Base-by-base conservation (phyloP, 2,113 vertebrate species). In the Sisor rabdophorus region DNA sequence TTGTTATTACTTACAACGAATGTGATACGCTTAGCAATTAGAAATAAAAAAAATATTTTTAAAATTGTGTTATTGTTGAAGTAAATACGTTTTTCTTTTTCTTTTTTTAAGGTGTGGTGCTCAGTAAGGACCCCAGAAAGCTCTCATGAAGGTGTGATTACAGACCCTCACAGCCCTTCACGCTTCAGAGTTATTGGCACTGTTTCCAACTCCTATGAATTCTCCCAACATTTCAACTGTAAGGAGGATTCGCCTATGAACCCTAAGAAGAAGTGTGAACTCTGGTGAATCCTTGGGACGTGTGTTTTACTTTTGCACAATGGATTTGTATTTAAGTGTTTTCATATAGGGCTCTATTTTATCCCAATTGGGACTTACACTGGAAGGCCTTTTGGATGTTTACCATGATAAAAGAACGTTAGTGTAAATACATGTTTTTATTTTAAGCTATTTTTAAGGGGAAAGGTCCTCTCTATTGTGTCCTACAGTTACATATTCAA, bases 91-190 rank as follows among this genome's bases (percentile, higher is more conserved):
- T 7, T 28, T 71, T 60, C 17, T 12, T 52, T 1, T 69, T 55
- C 6, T 1, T 30, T 0, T 0, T 0, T 70, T 40, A 87, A 99
- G 97, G 95, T 99, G 56, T 99, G 97, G 97, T 99, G 97, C 60
- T 93, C 95, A 0, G 94, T 97, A 71, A 92, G 96, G 79, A 99
- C 97, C 0, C 93, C 95, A 0, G 97, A 99, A 88, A 98, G 97
- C 81, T 94, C 94, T 0, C 96, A 98, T 0, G 97, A 98, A 84
- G 96, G 97, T 1, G 89, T 99, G 40, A 95, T 98, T 88, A 98
- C 97, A 0, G 97, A 99, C 65, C 93, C 95, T 0, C 97, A 99
- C 91, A 99, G 97, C 76, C 97, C 97, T 0, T 95, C 97, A 0
- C 93, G 93, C 36, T 98, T 94, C 83, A 89, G 97, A 0, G 96